phyloP scores from a whole-genome alignment of 2,113 vertebrate species.

The Orcinus orca region DNA sequence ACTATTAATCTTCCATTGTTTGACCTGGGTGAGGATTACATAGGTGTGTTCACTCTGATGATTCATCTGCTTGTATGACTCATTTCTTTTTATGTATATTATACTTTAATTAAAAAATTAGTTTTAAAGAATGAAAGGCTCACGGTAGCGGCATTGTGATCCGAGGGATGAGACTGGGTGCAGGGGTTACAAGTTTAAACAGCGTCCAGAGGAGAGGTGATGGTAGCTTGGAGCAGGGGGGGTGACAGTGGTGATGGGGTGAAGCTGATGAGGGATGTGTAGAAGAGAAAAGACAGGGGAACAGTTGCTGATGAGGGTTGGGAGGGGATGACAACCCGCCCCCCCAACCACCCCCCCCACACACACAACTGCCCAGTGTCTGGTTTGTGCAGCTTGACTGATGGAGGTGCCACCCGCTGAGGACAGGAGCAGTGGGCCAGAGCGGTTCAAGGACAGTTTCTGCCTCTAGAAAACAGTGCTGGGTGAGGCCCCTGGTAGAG shows the following conservation, averaged over 20 bases:
- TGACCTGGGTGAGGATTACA: neutral
- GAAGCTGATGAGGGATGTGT: neutral
- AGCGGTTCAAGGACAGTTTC: neutral
- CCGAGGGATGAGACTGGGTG: neutral
- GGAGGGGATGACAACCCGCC: neutral
- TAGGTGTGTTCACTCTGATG: neutral
- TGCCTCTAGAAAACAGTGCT: neutral
- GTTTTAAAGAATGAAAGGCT: neutral
- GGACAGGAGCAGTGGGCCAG: neutral
- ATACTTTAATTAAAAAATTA: neutral
- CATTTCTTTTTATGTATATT: neutral
- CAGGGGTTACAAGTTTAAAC: neutral
- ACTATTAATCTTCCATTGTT: neutral
- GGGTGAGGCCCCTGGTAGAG: neutral
- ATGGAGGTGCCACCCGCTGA: neutral
- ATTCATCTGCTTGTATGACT: neutral
- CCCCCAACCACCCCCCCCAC: too few relatives aligned
- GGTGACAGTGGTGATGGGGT: neutral
- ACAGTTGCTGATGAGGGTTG: neutral
- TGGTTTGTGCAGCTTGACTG: neutral
- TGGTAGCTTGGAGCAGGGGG: neutral
- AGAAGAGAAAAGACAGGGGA: neutral
- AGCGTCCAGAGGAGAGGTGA: neutral
- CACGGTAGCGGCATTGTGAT: neutral
- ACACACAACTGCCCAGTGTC: accelerated